phyloP scores from a whole-genome alignment of 64 coral and sea anemone genomes.

The Dendronephthya gigantea region DNA sequence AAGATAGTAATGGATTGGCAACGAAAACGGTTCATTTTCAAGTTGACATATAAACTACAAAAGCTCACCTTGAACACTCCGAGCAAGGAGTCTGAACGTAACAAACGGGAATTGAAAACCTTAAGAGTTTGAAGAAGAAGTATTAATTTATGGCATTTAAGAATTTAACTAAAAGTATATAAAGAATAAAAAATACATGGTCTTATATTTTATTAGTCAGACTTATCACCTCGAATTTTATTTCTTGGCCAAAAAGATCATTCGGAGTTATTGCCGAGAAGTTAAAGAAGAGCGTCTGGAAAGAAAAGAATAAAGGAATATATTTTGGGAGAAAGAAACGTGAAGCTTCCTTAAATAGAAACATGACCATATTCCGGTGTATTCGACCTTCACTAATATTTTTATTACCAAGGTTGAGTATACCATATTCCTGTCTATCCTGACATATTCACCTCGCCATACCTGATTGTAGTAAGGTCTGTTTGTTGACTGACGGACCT shows the following conservation, averaged over 20 bases:
- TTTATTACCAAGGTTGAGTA: too few species aligned
- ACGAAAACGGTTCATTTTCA: background rate
- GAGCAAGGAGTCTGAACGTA: background rate
- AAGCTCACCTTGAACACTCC: background rate
- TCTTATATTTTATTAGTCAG: too few species aligned
- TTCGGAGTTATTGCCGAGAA: background rate
- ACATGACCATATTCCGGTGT: too few species aligned
- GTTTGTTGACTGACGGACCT: slow-evolving; percentile 64
- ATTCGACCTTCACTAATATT: too few species aligned
- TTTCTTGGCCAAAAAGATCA: background rate
- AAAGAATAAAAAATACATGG: too few species aligned
- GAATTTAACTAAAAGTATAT: too few species aligned
- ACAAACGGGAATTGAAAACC: background rate
- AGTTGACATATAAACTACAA: background rate
- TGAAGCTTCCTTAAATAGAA: too few species aligned
- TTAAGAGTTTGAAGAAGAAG: background rate
- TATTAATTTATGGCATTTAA: background rate
- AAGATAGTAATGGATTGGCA: background rate
- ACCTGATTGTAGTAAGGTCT: slow-evolving; percentile 97
- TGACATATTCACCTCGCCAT: background rate
- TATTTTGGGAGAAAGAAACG: too few species aligned
- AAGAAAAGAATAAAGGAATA: background rate
- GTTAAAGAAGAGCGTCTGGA: background rate
- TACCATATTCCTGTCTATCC: too few species aligned
- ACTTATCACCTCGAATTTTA: slow-evolving; percentile 11